Evolutionary conservation across 1,140 invertebrate species (phyloP).

Genomic region (Paraescarpia echinospica): DNA sequence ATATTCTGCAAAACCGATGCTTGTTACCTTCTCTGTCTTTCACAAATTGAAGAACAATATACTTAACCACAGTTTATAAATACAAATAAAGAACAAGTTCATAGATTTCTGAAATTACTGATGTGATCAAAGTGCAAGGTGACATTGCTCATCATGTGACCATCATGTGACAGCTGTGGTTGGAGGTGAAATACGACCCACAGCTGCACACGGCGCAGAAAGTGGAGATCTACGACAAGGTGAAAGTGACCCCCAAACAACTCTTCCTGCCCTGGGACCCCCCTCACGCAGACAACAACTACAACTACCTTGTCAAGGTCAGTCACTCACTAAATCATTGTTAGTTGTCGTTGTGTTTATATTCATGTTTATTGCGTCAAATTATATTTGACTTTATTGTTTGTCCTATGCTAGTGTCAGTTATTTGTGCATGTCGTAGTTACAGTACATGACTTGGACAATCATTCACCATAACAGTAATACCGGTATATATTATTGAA

Average conservation of each 20-base stretch:
- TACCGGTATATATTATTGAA: too few species aligned
- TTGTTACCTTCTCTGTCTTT: not conserved
- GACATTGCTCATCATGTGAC: not conserved
- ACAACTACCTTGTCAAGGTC: conserved; percentile 52
- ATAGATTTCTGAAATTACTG: not conserved
- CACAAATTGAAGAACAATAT: not conserved
- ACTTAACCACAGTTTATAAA: not conserved
- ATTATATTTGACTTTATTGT: too few species aligned
- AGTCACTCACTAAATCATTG: conserved; percentile 19
- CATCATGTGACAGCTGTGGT: not conserved
- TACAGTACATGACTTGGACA: too few species aligned
- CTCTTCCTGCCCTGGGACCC: conserved; percentile 77
- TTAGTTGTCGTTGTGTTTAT: not conserved
- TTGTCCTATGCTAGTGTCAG: too few species aligned
- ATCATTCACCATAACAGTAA: too few species aligned
- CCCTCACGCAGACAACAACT: conserved; percentile 59
- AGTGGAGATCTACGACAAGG: conserved; percentile 71
- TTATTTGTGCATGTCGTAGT: too few species aligned
- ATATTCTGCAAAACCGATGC: too few species aligned
- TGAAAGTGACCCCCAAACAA: conserved; percentile 66
- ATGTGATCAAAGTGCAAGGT: not conserved
- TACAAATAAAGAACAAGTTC: not conserved
- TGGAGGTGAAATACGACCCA: not conserved
- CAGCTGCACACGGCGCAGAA: conserved; percentile 56
- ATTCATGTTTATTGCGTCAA: too few species aligned